These are phyloP conservation scores for Dendrolimus houi DNA, from an alignment of 2,888 invertebrate species.

Conservation along the genomic window DNA sequence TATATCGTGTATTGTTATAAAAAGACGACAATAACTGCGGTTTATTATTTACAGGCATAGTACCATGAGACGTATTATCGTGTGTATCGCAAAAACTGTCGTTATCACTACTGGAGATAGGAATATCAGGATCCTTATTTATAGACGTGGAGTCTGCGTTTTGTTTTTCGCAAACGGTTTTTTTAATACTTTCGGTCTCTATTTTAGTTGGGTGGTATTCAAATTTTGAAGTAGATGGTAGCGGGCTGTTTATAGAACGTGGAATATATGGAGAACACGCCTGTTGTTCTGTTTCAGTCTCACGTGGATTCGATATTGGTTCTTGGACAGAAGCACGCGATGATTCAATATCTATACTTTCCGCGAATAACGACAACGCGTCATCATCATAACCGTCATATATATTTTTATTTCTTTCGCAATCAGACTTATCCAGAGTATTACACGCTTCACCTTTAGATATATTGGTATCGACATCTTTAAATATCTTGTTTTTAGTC, in stretches of 20 bases:
- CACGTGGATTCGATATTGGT: background rate
- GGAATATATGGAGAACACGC: background rate
- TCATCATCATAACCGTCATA: conserved; percentile 46
- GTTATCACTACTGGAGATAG: background rate
- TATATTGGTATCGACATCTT: background rate
- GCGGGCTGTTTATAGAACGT: background rate
- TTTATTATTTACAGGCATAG: conserved; percentile 2
- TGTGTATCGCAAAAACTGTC: background rate
- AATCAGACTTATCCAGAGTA: background rate
- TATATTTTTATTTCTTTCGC: background rate
- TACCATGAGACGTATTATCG: conserved; percentile 8
- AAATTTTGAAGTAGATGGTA: conserved; percentile 8
- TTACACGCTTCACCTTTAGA: background rate
- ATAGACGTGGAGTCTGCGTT: conserved; percentile 49
- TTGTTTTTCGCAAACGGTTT: conserved; percentile 39
- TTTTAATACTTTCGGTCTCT: conserved; percentile 8
- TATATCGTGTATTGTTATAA: conserved; percentile 2
- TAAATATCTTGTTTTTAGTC: background rate
- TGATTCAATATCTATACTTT: conserved; percentile 54
- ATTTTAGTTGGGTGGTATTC: conserved; percentile 37
- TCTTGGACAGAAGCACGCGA: conserved; percentile 8
- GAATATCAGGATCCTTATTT: conserved; percentile 19
- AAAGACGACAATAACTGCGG: background rate
- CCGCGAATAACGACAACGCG: conserved; percentile 53
- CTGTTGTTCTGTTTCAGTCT: background rate